Conservation (phyloP, 2,113 vertebrate species). For the Rostratula benghalensis region DNA sequence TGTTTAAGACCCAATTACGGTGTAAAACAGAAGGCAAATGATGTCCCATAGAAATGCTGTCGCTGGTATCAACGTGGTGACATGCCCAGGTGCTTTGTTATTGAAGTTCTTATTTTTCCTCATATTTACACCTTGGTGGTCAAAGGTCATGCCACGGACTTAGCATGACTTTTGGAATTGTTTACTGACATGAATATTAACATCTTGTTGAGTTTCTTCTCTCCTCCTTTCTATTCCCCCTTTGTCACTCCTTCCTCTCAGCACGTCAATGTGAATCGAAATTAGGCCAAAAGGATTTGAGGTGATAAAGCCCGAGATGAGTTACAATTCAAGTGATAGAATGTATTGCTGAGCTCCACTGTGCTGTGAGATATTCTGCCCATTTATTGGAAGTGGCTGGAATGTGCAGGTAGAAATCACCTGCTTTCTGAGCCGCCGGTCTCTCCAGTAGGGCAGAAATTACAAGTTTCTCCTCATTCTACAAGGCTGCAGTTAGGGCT, state of each 20-base stretch:
- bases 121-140: not conserved
- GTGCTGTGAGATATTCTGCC: constrained; percentile 4
- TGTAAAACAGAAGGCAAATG: not conserved
- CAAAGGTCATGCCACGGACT: not conserved
- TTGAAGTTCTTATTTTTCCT: not conserved
- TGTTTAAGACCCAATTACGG: not conserved
- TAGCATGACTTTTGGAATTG: not conserved
- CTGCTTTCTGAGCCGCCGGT: constrained; percentile 6
- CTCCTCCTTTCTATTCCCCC: not conserved
- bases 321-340: not conserved
- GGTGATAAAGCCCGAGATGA: constrained; percentile 12
- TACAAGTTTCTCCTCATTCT: not conserved
- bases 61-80: not conserved
- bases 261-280: constrained; percentile 14
- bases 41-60: not conserved
- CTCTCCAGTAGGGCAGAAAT: not conserved
- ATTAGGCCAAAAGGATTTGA: constrained; percentile 33
- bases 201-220: not conserved
- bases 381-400: constrained; percentile 26
- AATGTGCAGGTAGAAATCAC: not conserved
- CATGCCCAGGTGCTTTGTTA: not conserved
- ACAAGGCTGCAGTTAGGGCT: constrained; percentile 36
- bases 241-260: not conserved
- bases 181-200: constrained; percentile 10
- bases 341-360: not conserved